These are phyloP conservation scores for Phylloscopus trochilus DNA, from an alignment of 2,113 vertebrate species.

Conservation along the genomic window DNA sequence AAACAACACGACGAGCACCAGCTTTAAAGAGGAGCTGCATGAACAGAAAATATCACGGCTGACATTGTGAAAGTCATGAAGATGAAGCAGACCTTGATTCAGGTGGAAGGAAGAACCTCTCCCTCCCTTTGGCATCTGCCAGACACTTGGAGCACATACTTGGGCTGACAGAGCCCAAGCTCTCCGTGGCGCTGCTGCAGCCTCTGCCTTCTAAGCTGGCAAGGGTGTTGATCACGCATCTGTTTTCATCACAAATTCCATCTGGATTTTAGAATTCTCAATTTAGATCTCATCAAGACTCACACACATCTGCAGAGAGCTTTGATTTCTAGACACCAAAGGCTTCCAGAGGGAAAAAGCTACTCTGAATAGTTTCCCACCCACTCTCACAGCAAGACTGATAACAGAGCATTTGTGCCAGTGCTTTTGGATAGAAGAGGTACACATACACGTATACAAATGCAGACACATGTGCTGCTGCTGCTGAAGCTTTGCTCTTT, in stretches of 20 bases:
- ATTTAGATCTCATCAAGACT: slow-evolving; percentile 40
- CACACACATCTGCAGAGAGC: slow-evolving; percentile 16
- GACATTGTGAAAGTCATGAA: neutral
- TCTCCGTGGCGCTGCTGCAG: rapidly evolving
- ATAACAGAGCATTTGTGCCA: neutral
- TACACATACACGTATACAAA: neutral
- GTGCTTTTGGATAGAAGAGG: neutral
- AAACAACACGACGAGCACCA: neutral
- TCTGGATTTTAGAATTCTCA: slow-evolving; percentile 28
- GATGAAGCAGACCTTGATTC: neutral
- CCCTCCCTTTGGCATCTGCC: neutral
- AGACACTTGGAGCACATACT: neutral
- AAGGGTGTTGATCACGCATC: neutral
- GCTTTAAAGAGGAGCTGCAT: neutral
- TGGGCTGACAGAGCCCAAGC: neutral
- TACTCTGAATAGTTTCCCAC: slow-evolving; percentile 26
- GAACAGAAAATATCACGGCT: neutral
- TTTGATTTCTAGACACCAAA: slow-evolving; percentile 59
- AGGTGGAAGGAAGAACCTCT: neutral
- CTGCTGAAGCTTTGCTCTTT: neutral
- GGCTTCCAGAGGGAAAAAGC: slow-evolving; percentile 7
- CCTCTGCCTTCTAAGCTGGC: neutral
- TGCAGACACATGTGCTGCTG: neutral
- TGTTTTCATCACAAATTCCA: slow-evolving; percentile 41
- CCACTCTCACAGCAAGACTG: neutral